These are phyloP conservation scores for Eupithecia exiguata DNA, from an alignment of 2,888 invertebrate genomes.

Conservation along the genomic window DNA sequence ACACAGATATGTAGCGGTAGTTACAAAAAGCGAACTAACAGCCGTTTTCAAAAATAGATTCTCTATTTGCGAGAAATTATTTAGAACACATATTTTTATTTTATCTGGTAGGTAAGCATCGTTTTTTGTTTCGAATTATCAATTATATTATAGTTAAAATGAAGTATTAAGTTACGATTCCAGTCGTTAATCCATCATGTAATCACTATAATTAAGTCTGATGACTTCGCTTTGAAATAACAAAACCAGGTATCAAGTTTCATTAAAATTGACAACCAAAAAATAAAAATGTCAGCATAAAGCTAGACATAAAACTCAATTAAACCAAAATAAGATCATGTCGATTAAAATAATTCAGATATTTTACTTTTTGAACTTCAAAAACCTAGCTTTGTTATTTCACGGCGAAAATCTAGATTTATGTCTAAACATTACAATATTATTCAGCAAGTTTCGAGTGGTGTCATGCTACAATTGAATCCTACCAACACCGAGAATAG, in stretches of 20 bases:
- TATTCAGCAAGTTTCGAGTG: constrained; percentile 24
- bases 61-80: constrained; percentile 32
- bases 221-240: constrained; percentile 22
- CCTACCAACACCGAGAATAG: constrained; percentile 52
- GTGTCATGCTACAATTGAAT: constrained; percentile 34
- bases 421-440: constrained; percentile 33
- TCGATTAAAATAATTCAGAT: neutral
- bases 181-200: constrained; percentile 60
- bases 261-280: neutral
- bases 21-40: constrained; percentile 62
- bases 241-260: constrained; percentile 4
- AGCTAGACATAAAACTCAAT: neutral
- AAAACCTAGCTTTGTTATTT: constrained; percentile 13
- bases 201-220: constrained; percentile 50
- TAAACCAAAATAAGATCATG: neutral
- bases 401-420: constrained; percentile 10
- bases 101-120: constrained; percentile 45
- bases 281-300: neutral
- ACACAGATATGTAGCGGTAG: constrained; percentile 76
- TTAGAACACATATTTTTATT: constrained; percentile 19
- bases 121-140: constrained; percentile 40
- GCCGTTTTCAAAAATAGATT: constrained; percentile 49
- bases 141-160: constrained; percentile 45
- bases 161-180: constrained; percentile 54
- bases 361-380: neutral